Evolutionary conservation across 2,113 vertebrate genomes (phyloP).

Genomic region (Odobenus rosmarus): DNA sequence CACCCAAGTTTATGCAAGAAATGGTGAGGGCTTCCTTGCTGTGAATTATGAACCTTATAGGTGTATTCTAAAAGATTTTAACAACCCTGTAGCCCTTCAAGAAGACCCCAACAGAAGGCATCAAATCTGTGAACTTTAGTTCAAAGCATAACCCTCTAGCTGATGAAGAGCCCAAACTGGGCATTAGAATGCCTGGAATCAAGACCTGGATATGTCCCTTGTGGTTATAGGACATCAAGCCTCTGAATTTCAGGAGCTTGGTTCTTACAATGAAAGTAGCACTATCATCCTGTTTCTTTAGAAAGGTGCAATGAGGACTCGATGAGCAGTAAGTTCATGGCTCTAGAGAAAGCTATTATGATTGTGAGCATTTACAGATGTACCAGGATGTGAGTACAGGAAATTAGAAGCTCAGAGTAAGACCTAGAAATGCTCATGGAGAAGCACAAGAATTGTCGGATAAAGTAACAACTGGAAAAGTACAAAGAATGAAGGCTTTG

Average conservation of each 20-base stretch:
- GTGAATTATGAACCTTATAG: neutral
- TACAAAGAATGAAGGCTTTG: slow-evolving; percentile 20
- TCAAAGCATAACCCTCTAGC: neutral
- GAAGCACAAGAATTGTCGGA: neutral
- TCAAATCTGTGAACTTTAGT: neutral
- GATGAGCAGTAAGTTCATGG: neutral
- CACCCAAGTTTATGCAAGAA: neutral
- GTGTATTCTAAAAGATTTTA: slow-evolving; percentile 1
- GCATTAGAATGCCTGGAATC: neutral
- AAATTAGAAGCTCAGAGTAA: neutral
- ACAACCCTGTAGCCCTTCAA: neutral
- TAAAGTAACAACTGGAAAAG: neutral
- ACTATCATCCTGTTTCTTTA: neutral
- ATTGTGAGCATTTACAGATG: neutral
- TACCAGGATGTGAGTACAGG: neutral
- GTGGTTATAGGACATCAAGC: neutral
- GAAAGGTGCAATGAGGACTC: neutral
- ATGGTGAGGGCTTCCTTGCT: neutral
- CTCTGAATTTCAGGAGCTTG: neutral
- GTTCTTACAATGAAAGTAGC: neutral
- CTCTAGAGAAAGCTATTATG: neutral
- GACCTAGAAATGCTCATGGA: neutral
- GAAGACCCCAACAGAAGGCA: neutral
- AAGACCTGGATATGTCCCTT: neutral
- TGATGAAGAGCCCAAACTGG: neutral